Base-by-base conservation (phyloP, 2,888 invertebrate genomes). In the Sarcophaga rosellei region DNA sequence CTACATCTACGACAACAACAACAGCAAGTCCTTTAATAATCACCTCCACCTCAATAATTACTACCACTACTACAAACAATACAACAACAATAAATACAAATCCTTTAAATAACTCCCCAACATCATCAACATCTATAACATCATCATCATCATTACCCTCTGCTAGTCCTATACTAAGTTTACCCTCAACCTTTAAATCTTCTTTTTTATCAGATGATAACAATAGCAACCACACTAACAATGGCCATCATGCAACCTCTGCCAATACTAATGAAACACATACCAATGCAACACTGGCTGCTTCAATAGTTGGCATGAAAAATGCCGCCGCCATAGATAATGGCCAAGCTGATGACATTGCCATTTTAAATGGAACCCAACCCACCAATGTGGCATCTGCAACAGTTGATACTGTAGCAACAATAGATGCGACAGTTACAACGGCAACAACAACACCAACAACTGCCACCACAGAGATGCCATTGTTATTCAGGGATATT, bases 171-270 rank as follows among this genome's bases (percentile, higher is more conserved):
- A 62, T 84, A 84, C 86, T 78, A 84, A 86, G 84, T 84, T 84
- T 81, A 78, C 84, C 88, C 82, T 83, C 88, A 86, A 82, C 85
- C 89, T 89, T 89, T 89, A 91, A 89, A 89, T 91, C 89, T 90
- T 91, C 90, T 92, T 90, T 90, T 90, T 90, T 89, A 88, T 89
- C 91, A 92, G 91, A 92, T 91, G 91, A 91, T 84, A 84, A 82
- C 84, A 88, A 70, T 81, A 79, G 25, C 87, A 84, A 74, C 87
- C 70, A 74, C 84, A 66, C 44, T 85, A 74, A 47, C 81, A 61
- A 77, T 35, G 68, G 12, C 25, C 80, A 76, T 75, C 84, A 53
- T 44, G 88, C 78, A 73, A 59, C 73, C 57, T 57, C 61, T 57
- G n/a, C 20, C n/a, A 61, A 61, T 61, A 61, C 15, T 20, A 82